Evolutionary conservation across 1,140 invertebrate genomes (phyloP), one percentile per base, ranked within the genome.

Genomic region (Gryon sp.): DNA sequence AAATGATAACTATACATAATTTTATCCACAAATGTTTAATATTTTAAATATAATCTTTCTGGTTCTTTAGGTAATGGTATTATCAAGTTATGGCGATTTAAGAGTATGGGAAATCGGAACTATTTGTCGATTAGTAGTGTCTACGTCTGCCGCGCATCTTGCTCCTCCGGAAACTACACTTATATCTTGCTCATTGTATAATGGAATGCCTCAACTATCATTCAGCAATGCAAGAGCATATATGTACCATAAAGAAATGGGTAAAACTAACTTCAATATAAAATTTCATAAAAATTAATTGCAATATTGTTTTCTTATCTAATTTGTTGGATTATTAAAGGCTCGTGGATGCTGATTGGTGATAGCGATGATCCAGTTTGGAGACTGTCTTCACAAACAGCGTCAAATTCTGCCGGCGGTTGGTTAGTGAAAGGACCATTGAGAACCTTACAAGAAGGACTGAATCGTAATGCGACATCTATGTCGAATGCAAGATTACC

Each of bases 351-450:
- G 43, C 65, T 89, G 16, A 82, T 90, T 40, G 89, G 89, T 7
- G 88, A 90, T 34, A 87, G 84, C 78, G 86, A 86, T 28, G 90
- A 90, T 76, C 88, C 89, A 7, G 80, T 90, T 6, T 88, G 89
- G 84, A 84, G 86, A 32, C 88, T 86, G 86, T 87, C 87, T 0
- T 82, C 86, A 1, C 77, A 88, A 34, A 86, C 76, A 19, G 82
- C 86, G 11, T 73, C 82, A 1, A 86, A 80, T 46, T 79, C 80
- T 15, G 70, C 80, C 4, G 82, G 83, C 12, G 80, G 68, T 14
- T 75, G 84, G 66, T 57, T 78, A 14, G 78, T 80, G 1, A 84
- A 82, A 69, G 87, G 87, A 7, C 87, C 87, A 3, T 57, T 89
- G 0, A 87, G 86, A 0, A 79, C 82, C 2, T 50, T 89, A 28